Evolutionary conservation across 2,113 vertebrate genomes (phyloP).

Genomic region (Leptosomus discolor): DNA sequence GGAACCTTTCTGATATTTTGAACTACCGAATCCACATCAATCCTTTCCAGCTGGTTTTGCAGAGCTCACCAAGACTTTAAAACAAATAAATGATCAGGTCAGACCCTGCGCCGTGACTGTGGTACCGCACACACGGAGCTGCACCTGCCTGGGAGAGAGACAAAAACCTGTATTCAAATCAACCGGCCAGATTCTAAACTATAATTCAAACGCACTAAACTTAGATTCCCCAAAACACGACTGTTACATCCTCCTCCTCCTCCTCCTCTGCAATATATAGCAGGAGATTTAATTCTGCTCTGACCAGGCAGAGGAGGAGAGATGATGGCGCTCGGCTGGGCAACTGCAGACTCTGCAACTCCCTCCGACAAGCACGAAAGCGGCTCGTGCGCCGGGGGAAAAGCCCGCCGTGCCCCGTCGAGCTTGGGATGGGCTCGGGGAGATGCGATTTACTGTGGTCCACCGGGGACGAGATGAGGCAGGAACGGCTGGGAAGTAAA

Average conservation of each 20-base stretch:
- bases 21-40: neutral
- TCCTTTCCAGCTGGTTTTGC: neutral
- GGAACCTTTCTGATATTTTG: neutral
- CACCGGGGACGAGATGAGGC: neutral
- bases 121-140: neutral
- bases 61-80: neutral
- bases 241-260: neutral
- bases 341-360: neutral
- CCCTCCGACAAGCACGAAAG: neutral
- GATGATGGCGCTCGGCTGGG: rapidly evolving
- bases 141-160: neutral
- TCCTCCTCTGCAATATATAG: neutral
- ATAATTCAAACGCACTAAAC: neutral
- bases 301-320: neutral
- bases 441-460: neutral
- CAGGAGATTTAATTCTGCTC: neutral
- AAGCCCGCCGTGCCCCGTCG: neutral
- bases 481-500: neutral
- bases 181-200: neutral
- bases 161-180: neutral
- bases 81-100: neutral
- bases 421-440: neutral
- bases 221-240: neutral
- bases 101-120: neutral
- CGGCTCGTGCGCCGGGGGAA: neutral